phyloP scores from a whole-genome alignment of 1,140 invertebrate genomes.

The Drosophila nigrodunni region DNA sequence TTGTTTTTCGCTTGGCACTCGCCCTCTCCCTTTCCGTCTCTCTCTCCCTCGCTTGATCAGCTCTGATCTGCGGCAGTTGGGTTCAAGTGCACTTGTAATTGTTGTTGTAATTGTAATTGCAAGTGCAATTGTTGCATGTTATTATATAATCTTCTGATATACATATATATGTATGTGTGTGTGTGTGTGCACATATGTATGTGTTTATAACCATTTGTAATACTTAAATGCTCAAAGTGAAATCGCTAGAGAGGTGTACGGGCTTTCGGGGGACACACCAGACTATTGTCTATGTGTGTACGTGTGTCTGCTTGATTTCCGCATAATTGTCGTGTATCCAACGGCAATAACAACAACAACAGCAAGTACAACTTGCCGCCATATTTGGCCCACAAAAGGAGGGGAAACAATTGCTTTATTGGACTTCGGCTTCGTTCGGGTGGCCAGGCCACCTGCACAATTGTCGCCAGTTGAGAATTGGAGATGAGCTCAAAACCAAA shows the following conservation, averaged over 20 bases:
- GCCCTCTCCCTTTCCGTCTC: too few species aligned
- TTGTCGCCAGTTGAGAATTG: background rate
- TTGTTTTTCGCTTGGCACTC: background rate
- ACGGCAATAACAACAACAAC: conserved; percentile 14
- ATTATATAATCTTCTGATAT: conserved; percentile 12
- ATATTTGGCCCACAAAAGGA: conserved; percentile 40
- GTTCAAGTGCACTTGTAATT: conserved; percentile 26
- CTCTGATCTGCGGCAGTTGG: conserved; percentile 5
- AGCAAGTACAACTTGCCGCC: conserved; percentile 1
- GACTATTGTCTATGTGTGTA: conserved; percentile 9
- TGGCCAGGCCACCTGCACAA: conserved; percentile 27
- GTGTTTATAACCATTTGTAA: background rate
- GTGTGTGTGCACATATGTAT: background rate
- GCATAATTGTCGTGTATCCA: conserved; percentile 39
- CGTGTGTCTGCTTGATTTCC: conserved; percentile 42
- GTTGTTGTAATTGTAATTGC: conserved; percentile 6
- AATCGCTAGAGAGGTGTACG: conserved; percentile 11
- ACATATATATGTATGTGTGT: background rate
- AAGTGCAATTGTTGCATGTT: conserved; percentile 6
- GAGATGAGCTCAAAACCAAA: background rate
- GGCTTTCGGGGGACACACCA: background rate
- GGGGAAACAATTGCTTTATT: background rate
- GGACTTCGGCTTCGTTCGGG: background rate
- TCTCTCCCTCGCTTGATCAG: background rate
- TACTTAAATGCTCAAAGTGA: conserved; percentile 20